A percentile compares a stretch with the other conserved stretches of the same genome.
These are phyloP conservation scores for Sesia bembeciformis DNA, from an alignment of 2,888 invertebrate species.

Conservation along the genomic window DNA sequence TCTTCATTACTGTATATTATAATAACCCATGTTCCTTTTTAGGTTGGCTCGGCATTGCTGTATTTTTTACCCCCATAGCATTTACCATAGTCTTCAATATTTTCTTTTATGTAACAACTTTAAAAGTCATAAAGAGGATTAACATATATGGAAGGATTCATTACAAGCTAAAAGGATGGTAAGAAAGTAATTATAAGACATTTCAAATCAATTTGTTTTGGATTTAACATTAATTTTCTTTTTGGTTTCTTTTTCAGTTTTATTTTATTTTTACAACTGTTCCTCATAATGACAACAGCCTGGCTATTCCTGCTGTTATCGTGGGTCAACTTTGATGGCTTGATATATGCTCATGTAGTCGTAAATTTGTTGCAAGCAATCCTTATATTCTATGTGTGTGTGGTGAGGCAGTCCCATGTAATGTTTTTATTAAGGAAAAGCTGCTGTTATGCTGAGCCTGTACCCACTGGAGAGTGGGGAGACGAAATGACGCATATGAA, in stretches of 20 bases:
- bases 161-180: conserved; percentile 90
- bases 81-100: conserved; percentile 85
- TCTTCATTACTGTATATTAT: too few relatives aligned
- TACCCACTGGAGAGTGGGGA: conserved; percentile 87
- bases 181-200: conserved; percentile 17
- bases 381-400: conserved; percentile 83
- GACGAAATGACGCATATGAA: conserved; percentile 93
- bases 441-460: conserved; percentile 84
- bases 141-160: conserved; percentile 90
- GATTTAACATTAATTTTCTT: neutral
- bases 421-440: conserved; percentile 85
- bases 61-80: conserved; percentile 88
- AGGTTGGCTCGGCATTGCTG: conserved; percentile 87
- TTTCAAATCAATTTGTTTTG: neutral
- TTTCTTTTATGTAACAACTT: conserved; percentile 86
- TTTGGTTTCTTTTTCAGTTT: conserved; percentile 75
- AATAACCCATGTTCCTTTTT: conserved; percentile 14
- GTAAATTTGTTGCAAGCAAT: conserved; percentile 85
- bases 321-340: conserved; percentile 81
- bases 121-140: conserved; percentile 85
- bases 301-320: conserved; percentile 87
- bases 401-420: conserved; percentile 85
- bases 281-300: conserved; percentile 81
- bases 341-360: conserved; percentile 83
- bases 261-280: conserved; percentile 83